These are phyloP conservation scores for Neosalanx taihuensis DNA, from an alignment of 2,797 vertebrate species.

Conservation along the genomic window DNA sequence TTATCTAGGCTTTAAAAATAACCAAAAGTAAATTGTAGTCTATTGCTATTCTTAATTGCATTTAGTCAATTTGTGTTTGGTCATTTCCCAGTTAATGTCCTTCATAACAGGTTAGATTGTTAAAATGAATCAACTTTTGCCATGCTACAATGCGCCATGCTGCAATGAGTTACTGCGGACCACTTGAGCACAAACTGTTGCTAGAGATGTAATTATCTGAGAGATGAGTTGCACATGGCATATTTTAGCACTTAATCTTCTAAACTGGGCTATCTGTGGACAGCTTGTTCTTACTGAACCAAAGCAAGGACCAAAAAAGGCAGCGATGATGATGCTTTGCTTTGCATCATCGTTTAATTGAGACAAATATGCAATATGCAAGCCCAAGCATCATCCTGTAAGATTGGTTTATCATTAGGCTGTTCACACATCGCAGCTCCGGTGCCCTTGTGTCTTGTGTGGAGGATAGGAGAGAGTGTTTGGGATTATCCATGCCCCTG, in stretches of 20 bases:
- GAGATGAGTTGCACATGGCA: neutral
- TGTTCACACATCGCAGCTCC: too few species aligned
- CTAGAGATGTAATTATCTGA: conserved; percentile 1
- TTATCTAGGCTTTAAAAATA: neutral
- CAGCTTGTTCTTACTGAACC: neutral
- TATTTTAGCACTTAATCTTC: neutral
- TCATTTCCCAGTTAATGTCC: conserved; percentile 9
- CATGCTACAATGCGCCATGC: neutral
- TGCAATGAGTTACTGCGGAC: neutral
- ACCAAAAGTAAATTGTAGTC: neutral
- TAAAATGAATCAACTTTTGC: conserved; percentile 1
- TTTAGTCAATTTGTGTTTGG: neutral
- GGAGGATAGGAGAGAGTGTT: neutral
- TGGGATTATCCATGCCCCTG: neutral
- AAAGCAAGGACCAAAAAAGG: neutral
- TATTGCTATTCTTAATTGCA: neutral
- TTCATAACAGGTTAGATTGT: neutral
- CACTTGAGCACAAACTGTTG: neutral
- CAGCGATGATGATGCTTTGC: neutral
- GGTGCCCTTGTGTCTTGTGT: neutral
- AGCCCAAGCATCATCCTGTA: neutral
- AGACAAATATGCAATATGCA: neutral
- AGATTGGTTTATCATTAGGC: too few species aligned
- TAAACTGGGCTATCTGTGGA: neutral
- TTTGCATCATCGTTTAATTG: neutral